Conservation (phyloP, 1,140 invertebrate species). For the Helicoverpa armigera region DNA sequence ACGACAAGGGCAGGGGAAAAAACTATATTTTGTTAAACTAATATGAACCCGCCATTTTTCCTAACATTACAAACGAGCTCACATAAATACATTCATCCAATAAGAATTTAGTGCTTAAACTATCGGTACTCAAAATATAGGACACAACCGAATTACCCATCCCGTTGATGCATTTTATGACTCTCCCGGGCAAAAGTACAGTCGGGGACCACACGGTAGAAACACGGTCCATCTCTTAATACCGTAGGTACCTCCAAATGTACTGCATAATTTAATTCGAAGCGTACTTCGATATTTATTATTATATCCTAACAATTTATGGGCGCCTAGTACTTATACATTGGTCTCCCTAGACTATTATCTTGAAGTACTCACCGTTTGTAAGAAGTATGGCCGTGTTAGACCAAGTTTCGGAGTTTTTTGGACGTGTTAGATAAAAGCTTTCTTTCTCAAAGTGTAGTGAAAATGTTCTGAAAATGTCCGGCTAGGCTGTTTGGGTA, state of each 20-base stretch:
- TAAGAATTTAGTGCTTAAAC: too few species aligned
- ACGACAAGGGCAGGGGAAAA: too few species aligned
- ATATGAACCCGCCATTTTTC: too few species aligned
- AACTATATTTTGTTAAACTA: too few species aligned
- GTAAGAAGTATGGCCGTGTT: neutral
- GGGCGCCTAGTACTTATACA: neutral
- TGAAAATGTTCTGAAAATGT: too few species aligned
- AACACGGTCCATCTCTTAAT: neutral
- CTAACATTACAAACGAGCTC: too few species aligned
- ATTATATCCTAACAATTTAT: slow-evolving; percentile 32
- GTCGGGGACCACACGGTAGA: neutral
- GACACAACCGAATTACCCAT: neutral
- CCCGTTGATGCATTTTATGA: neutral
- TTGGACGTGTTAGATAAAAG: neutral
- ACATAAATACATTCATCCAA: too few species aligned
- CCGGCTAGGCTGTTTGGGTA: too few species aligned
- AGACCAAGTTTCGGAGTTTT: neutral
- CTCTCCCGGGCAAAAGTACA: neutral
- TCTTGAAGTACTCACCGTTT: slow-evolving; percentile 18
- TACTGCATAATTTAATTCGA: slow-evolving; percentile 12
- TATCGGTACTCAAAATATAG: neutral
- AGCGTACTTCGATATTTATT: slow-evolving; percentile 21
- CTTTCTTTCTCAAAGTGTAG: neutral
- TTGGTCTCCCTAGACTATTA: neutral
- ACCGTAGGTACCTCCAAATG: neutral